Evolutionary conservation across 2,113 vertebrate genomes (phyloP).

Genomic region (Nothobranchius kuhntae): DNA sequence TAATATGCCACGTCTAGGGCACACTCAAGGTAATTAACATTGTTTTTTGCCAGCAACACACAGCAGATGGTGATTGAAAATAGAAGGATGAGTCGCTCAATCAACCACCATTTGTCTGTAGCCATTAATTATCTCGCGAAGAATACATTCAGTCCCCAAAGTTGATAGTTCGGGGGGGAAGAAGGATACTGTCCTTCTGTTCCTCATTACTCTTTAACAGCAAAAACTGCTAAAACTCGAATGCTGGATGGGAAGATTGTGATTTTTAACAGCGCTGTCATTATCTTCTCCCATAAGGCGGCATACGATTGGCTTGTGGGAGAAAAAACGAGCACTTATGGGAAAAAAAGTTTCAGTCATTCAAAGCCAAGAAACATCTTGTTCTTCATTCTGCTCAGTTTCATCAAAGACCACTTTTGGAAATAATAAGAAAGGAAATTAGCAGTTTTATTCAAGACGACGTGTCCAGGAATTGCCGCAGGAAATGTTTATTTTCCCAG

Average conservation of each 20-base stretch:
- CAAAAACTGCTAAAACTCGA: constrained; percentile 73
- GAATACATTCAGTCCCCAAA: constrained; percentile 80
- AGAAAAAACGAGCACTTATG: constrained; percentile 17
- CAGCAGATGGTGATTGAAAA: constrained; percentile 85
- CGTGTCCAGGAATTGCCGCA: neutral
- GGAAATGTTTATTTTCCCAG: constrained; percentile 25
- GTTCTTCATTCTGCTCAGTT: constrained; percentile 43
- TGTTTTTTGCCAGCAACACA: constrained; percentile 75
- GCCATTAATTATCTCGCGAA: constrained; percentile 83
- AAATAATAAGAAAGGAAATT: constrained; percentile 18
- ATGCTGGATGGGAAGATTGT: constrained; percentile 65
- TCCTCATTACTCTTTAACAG: constrained; percentile 82
- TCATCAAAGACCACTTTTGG: constrained; percentile 45
- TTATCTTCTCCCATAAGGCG: constrained; percentile 73
- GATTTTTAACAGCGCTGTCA: constrained; percentile 73
- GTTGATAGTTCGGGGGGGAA: constrained; percentile 79
- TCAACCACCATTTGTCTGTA: constrained; percentile 82
- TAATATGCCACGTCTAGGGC: constrained; percentile 79
- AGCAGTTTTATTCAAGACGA: constrained; percentile 19
- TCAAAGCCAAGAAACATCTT: constrained; percentile 41
- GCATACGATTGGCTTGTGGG: constrained; percentile 58
- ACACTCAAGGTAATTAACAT: constrained; percentile 81
- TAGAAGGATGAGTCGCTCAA: constrained; percentile 83
- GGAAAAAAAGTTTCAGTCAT: constrained; percentile 36
- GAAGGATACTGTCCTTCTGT: constrained; percentile 80